phyloP scores from a whole-genome alignment of 2,797 vertebrate species.

The Sandelia bainsii region DNA sequence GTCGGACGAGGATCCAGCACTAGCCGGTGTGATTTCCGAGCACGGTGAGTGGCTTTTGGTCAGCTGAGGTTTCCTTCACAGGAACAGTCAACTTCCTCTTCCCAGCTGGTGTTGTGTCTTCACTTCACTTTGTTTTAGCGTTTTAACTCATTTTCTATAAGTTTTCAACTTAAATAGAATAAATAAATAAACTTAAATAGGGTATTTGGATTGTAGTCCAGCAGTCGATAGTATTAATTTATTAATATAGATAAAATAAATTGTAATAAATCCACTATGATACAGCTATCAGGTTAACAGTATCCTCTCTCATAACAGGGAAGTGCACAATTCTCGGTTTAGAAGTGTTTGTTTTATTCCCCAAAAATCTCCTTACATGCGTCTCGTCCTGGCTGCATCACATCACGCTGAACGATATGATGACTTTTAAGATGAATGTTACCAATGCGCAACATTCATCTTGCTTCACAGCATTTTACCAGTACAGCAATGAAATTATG shows the following conservation, averaged over 20 bases:
- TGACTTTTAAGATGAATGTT: conserved; percentile 42
- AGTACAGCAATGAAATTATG: neutral
- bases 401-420: conserved; percentile 13
- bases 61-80: conserved; percentile 30
- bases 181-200: too few relatives aligned
- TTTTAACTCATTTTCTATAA: neutral
- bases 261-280: neutral
- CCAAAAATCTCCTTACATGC: conserved; percentile 21
- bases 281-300: neutral
- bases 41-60: conserved; percentile 88
- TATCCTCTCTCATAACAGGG: neutral
- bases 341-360: conserved; percentile 24
- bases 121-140: conserved; percentile 2
- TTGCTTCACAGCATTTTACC: conserved; percentile 13
- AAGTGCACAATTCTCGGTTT: neutral
- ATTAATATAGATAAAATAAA: neutral
- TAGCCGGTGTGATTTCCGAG: conserved; percentile 90
- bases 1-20: conserved; percentile 90
- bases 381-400: conserved; percentile 8
- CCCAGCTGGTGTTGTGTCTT: neutral
- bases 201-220: neutral
- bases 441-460: neutral
- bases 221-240: neutral
- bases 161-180: too few relatives aligned
- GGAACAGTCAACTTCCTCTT: conserved; percentile 10